Percentiles rank a stretch among this genome's conserved stretches.
Conservation (phyloP, 1,140 invertebrate species). For the Ganaspis sp. region DNA sequence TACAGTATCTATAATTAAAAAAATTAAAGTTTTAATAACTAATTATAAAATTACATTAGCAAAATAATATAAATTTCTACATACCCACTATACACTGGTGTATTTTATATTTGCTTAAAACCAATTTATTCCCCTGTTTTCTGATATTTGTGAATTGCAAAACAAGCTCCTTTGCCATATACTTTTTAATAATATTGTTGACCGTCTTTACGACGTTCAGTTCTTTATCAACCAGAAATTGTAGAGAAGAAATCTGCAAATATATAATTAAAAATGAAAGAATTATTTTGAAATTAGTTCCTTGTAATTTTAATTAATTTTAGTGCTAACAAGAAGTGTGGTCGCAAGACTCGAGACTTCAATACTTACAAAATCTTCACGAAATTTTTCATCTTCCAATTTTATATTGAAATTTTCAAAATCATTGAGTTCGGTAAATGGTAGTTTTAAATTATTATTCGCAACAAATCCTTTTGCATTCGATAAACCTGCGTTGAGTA, state of each 20-base stretch:
- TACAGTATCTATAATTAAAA: neutral
- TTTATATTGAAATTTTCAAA: too few relatives aligned
- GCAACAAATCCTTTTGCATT: too few relatives aligned
- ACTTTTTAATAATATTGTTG: neutral
- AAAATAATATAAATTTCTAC: neutral
- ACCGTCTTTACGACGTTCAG: neutral
- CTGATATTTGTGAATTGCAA: neutral
- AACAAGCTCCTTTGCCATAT: neutral
- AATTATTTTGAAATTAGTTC: neutral
- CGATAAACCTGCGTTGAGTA: too few relatives aligned
- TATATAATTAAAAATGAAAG: too few relatives aligned
- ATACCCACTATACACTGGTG: neutral
- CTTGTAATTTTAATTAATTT: too few relatives aligned
- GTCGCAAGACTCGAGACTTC: too few relatives aligned
- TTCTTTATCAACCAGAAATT: neutral
- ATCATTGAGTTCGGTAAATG: too few relatives aligned
- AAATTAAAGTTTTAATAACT: too few relatives aligned
- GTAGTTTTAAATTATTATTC: too few relatives aligned
- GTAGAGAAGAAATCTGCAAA: neutral
- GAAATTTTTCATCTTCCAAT: too few relatives aligned
- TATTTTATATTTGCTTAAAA: neutral
- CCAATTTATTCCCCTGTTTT: neutral
- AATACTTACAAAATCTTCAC: too few relatives aligned
- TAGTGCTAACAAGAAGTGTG: too few relatives aligned
- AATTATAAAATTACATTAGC: neutral